Percentiles rank a stretch among this genome's conserved stretches.
Evolutionary conservation across 2,888 invertebrate genomes (phyloP).

Genomic region (Lampropteryx suffumata): DNA sequence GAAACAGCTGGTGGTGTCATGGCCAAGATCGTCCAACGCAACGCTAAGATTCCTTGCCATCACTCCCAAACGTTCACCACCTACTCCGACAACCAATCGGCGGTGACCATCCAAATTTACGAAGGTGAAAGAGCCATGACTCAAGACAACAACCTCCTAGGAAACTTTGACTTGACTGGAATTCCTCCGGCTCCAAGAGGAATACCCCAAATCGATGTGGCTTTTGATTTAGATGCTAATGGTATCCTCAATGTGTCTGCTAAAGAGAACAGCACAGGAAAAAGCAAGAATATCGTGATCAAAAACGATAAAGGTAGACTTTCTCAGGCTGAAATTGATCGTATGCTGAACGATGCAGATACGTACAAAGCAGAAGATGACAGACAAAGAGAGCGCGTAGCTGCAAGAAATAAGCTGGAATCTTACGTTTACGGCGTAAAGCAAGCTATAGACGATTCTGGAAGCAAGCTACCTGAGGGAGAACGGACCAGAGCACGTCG

Average conservation of each 20-base stretch:
- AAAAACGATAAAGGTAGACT: constrained; percentile 92
- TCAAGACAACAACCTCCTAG: constrained; percentile 87
- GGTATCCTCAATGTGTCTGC: constrained; percentile 93
- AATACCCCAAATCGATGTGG: constrained; percentile 86
- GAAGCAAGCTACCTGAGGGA: constrained; percentile 80
- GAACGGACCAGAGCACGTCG: constrained; percentile 81
- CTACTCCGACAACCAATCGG: constrained; percentile 90
- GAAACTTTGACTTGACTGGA: constrained; percentile 85
- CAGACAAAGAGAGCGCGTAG: constrained; percentile 84
- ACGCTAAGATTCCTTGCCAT: constrained; percentile 87
- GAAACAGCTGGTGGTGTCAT: constrained; percentile 92
- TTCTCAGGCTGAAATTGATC: constrained; percentile 92
- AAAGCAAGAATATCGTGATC: constrained; percentile 89
- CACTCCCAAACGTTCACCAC: constrained; percentile 89
- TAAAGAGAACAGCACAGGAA: constrained; percentile 85
- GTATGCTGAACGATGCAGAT: constrained; percentile 90
- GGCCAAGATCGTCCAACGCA: constrained; percentile 88
- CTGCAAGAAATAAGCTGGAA: constrained; percentile 88
- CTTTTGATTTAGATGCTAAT: constrained; percentile 90
- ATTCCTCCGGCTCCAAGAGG: constrained; percentile 87
- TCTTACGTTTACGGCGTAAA: constrained; percentile 86
- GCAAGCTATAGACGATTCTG: constrained; percentile 84
- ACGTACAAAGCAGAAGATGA: constrained; percentile 88
- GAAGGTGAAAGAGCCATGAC: constrained; percentile 92
- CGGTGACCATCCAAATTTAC: constrained; percentile 87